Evolutionary conservation across 53 echinoderm and acorn worm genomes (phyloP).

Genomic region (Arbacia lixula): DNA sequence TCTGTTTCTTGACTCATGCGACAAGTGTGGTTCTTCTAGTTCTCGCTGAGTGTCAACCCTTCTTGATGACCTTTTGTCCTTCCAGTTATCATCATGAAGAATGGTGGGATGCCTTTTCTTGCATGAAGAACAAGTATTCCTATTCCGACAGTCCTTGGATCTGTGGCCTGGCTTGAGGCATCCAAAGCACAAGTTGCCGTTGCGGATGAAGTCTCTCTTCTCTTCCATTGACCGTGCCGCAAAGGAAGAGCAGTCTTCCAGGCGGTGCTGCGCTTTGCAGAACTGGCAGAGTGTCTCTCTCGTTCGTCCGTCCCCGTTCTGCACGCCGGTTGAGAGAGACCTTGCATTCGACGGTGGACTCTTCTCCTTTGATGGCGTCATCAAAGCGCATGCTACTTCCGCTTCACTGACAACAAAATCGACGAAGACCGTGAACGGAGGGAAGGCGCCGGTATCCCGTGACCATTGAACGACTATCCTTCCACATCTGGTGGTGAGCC

Average conservation of each 20-base stretch:
- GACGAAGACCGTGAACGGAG: constrained; percentile 19
- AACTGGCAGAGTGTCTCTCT: constrained; percentile 1
- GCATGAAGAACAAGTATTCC: not conserved
- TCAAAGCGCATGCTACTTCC: not conserved
- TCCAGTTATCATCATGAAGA: no score
- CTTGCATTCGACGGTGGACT: not conserved
- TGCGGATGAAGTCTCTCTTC: constrained; percentile 33
- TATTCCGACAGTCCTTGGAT: not conserved
- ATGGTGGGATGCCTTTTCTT: no score
- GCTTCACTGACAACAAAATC: not conserved
- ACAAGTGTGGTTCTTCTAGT: no score
- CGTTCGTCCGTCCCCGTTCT: not conserved
- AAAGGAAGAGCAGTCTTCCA: constrained; percentile 42
- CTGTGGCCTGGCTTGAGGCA: constrained; percentile 15
- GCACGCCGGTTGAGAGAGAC: not conserved
- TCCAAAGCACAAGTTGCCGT: constrained; percentile 56
- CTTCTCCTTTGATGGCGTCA: not conserved
- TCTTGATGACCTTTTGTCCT: no score
- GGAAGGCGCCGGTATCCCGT: constrained; percentile 14
- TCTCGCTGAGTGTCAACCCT: no score
- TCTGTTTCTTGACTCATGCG: no score
- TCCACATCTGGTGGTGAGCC: constrained; percentile 9
- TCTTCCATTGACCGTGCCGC: not conserved
- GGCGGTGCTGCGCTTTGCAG: constrained; percentile 41
- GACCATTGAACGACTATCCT: constrained; percentile 10